A percentile compares a stretch with the other conserved stretches of the same genome.
These are phyloP conservation scores for Capricornis sumatraensis DNA, from an alignment of 2,113 vertebrate species.

Conservation along the genomic window DNA sequence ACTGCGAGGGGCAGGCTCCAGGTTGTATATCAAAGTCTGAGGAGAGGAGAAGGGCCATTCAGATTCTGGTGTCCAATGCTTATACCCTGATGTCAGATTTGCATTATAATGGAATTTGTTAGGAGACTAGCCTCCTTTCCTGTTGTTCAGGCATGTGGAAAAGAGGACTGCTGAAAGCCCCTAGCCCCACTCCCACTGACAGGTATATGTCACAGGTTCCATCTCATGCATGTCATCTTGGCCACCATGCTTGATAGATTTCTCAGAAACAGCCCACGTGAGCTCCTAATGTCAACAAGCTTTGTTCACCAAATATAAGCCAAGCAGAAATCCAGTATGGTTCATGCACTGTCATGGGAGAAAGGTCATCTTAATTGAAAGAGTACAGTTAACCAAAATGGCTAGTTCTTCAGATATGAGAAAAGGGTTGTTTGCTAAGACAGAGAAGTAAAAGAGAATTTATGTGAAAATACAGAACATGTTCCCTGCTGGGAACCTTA, in stretches of 20 bases:
- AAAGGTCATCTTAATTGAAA: not conserved
- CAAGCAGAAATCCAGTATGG: not conserved
- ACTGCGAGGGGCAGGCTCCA: not conserved
- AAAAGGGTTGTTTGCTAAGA: not conserved
- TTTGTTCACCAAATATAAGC: not conserved
- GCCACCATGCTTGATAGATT: not conserved
- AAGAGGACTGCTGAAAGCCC: not conserved
- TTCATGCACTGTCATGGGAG: not conserved
- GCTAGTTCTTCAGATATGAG: not conserved
- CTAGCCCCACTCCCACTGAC: not conserved
- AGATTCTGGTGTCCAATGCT: not conserved
- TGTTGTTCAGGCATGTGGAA: not conserved
- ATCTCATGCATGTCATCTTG: not conserved
- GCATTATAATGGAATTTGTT: not conserved
- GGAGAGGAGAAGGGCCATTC: not conserved
- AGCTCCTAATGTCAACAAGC: not conserved
- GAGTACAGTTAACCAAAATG: not conserved
- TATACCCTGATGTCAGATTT: not conserved
- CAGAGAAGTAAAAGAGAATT: not conserved
- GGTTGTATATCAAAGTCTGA: not conserved
- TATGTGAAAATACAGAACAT: not conserved
- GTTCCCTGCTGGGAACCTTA: not conserved
- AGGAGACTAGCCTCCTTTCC: not conserved
- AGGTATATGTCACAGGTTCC: not conserved
- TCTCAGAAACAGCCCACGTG: not conserved